Evolutionary conservation across 2,888 invertebrate species (phyloP).

Genomic region (Zonitis immaculata): DNA sequence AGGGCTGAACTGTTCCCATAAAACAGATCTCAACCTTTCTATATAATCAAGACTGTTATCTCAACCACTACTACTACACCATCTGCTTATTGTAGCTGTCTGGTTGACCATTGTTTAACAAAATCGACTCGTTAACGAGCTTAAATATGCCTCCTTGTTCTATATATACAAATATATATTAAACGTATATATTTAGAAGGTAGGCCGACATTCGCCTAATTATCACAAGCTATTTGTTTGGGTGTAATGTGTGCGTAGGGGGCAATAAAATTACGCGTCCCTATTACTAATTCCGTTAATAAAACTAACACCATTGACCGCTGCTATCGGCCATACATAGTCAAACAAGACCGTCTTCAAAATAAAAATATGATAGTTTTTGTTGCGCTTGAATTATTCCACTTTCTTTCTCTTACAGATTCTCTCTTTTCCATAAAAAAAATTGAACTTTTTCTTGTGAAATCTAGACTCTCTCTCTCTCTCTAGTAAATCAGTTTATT

Average conservation of each 20-base stretch:
- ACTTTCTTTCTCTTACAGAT: too few relatives aligned
- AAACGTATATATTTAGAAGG: too few relatives aligned
- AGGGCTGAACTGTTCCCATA: conserved; percentile 36
- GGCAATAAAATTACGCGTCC: conserved; percentile 2
- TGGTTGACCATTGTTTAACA: conserved; percentile 43
- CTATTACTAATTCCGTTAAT: conserved; percentile 7
- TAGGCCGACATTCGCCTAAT: conserved; percentile 32
- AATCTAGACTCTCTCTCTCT: too few relatives aligned
- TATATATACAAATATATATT: too few relatives aligned
- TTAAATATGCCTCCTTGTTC: conserved; percentile 25
- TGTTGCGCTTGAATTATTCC: too few relatives aligned
- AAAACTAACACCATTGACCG: conserved; percentile 4
- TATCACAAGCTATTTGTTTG: conserved; percentile 30
- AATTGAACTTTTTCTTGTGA: too few relatives aligned
- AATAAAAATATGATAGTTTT: too few relatives aligned
- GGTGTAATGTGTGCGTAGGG: not conserved
- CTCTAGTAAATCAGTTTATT: too few relatives aligned
- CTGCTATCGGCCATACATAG: not conserved
- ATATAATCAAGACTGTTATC: conserved; percentile 41
- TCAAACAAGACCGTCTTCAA: too few relatives aligned
- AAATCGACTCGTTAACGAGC: conserved; percentile 45
- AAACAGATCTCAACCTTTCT: conserved; percentile 30
- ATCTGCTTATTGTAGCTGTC: conserved; percentile 33
- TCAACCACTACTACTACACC: conserved; percentile 33
- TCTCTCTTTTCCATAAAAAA: too few relatives aligned